These are phyloP conservation scores for Pteria penguin DNA, from an alignment of 2,888 invertebrate genomes.

Conservation along the genomic window DNA sequence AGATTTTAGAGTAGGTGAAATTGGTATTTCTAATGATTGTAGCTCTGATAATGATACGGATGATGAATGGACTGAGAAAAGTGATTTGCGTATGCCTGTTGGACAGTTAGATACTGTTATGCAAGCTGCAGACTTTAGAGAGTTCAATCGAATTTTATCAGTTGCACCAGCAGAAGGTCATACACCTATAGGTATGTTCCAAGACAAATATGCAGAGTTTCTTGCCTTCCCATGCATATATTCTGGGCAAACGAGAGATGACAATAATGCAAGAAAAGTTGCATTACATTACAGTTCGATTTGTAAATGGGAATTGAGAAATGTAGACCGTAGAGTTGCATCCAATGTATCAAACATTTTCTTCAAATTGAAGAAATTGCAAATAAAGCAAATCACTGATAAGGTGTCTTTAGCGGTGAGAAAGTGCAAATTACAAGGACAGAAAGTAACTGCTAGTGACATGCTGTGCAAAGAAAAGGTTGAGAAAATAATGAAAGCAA, in stretches of 20 bases:
- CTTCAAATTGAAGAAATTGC: slow-evolving; percentile 37
- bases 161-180: slow-evolving; percentile 42
- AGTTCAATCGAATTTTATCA: slow-evolving; percentile 31
- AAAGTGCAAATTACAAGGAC: slow-evolving; percentile 39
- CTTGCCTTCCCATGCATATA: slow-evolving; percentile 40
- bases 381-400: slow-evolving; percentile 38
- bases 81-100: slow-evolving; percentile 17
- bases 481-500: slow-evolving; percentile 29
- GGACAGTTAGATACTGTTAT: slow-evolving; percentile 42
- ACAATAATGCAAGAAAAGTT: slow-evolving; percentile 22
- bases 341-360: slow-evolving; percentile 33
- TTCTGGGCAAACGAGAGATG: slow-evolving; percentile 22
- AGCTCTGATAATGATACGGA: neutral
- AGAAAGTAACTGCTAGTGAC: slow-evolving; percentile 33
- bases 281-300: slow-evolving; percentile 39
- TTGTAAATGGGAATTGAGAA: slow-evolving; percentile 40
- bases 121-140: slow-evolving; percentile 35
- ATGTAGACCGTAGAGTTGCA: slow-evolving; percentile 42
- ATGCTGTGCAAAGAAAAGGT: slow-evolving; percentile 20
- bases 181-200: slow-evolving; percentile 31
- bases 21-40: too few relatives aligned
- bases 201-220: slow-evolving; percentile 32
- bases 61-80: slow-evolving; percentile 38
- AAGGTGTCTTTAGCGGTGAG: slow-evolving; percentile 31
- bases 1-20: too few relatives aligned